Conservation (phyloP, 2,888 invertebrate genomes). For the Drosophila anomelani region DNA sequence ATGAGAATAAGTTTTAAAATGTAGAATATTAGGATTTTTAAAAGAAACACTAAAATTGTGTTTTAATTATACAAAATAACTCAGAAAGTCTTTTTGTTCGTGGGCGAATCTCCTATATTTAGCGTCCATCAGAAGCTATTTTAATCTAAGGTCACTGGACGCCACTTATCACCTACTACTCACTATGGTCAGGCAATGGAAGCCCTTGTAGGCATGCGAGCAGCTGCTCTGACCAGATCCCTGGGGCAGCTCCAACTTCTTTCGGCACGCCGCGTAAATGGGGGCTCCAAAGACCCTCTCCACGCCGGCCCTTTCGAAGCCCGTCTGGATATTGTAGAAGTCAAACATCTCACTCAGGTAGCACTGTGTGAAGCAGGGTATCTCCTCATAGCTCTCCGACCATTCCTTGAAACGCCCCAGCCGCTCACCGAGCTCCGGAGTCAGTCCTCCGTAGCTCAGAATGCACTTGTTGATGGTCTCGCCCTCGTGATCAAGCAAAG, state of each 20-base stretch:
- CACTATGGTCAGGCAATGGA: constrained; percentile 80
- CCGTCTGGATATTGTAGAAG: constrained; percentile 67
- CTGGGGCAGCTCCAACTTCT: constrained; percentile 51
- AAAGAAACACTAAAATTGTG: too few relatives aligned
- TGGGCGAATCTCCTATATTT: not conserved
- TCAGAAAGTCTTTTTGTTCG: not conserved
- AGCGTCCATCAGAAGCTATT: constrained; percentile 8
- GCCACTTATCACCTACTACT: constrained; percentile 52
- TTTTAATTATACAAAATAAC: too few relatives aligned
- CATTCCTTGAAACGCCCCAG: constrained; percentile 74
- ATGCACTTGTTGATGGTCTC: constrained; percentile 67
- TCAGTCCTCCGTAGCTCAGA: constrained; percentile 71
- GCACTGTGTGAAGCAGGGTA: constrained; percentile 81
- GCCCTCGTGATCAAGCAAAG: constrained; percentile 55
- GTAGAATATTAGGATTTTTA: too few relatives aligned
- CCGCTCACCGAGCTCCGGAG: constrained; percentile 59
- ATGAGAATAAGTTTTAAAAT: too few relatives aligned
- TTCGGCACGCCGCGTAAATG: constrained; percentile 72
- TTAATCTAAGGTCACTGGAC: constrained; percentile 48
- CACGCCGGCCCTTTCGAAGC: constrained; percentile 66
- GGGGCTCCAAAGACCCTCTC: constrained; percentile 68
- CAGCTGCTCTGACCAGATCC: constrained; percentile 58
- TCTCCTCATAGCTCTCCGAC: constrained; percentile 76
- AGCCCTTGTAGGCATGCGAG: constrained; percentile 76
- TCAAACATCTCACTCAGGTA: constrained; percentile 76